These are phyloP conservation scores for Crax fasciolata DNA, from an alignment of 2,797 vertebrate genomes.

Conservation along the genomic window DNA sequence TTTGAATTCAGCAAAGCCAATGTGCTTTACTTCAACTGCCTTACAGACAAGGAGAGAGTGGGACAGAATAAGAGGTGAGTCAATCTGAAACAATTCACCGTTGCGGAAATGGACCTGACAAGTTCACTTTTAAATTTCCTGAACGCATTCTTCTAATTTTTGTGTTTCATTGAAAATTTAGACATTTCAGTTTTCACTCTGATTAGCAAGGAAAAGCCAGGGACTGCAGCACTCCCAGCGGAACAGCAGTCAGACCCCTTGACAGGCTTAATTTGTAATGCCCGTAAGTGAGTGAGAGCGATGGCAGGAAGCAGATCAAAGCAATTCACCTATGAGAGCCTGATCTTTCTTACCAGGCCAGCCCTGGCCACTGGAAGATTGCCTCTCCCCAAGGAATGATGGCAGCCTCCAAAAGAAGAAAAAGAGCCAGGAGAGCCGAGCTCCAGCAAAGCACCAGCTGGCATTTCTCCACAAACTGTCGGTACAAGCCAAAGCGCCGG, in stretches of 20 bases:
- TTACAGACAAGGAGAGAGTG: not conserved
- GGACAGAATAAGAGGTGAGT: not conserved
- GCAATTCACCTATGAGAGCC: fast-evolving
- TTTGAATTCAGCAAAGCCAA: conserved; percentile 2
- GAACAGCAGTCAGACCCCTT: not conserved
- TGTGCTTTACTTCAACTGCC: not conserved
- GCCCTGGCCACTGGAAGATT: not conserved
- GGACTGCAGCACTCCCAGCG: fast-evolving
- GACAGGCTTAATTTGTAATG: not conserved
- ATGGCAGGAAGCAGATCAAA: not conserved
- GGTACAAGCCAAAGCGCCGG: not conserved
- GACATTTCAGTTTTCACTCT: not conserved
- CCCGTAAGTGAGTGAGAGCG: not conserved
- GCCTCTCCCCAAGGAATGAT: not conserved
- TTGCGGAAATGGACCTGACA: not conserved
- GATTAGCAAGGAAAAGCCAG: not conserved
- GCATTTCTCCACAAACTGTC: not conserved
- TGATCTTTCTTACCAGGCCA: not conserved
- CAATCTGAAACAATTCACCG: not conserved
- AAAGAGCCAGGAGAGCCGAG: not conserved
- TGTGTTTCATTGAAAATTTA: not conserved
- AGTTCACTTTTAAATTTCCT: conserved; percentile 25
- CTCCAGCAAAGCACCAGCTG: not conserved
- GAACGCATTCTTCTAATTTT: not conserved
- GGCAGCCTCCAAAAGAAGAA: not conserved